These are phyloP conservation scores for Malurus splendens DNA, from an alignment of 2,797 vertebrate genomes.

Conservation along the genomic window DNA sequence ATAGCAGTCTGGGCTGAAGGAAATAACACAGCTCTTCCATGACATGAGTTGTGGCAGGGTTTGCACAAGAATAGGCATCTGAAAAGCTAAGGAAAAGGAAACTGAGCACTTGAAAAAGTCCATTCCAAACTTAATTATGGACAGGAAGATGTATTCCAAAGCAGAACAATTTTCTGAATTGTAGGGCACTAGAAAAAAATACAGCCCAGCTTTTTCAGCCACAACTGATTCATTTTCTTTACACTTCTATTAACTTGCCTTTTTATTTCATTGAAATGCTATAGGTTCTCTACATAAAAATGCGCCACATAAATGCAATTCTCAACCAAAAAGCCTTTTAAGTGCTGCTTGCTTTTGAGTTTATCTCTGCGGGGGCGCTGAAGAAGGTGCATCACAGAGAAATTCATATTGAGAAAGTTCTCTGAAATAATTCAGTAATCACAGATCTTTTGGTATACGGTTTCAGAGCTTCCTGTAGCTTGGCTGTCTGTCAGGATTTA, in stretches of 20 bases:
- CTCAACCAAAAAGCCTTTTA: background rate
- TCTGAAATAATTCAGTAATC: background rate
- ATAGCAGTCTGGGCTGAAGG: background rate
- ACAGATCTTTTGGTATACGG: background rate
- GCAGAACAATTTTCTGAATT: background rate
- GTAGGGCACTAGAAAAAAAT: background rate
- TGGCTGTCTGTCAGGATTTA: background rate
- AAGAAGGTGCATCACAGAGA: background rate
- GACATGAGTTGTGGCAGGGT: background rate
- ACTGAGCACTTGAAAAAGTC: background rate
- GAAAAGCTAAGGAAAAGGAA: background rate
- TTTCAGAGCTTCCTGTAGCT: background rate
- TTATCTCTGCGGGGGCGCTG: background rate
- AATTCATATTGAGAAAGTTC: background rate
- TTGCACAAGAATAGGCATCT: background rate
- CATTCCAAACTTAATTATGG: background rate
- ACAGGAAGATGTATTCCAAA: background rate
- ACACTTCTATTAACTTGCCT: background rate
- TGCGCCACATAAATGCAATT: background rate
- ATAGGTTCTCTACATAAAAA: background rate
- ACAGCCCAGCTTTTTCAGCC: background rate
- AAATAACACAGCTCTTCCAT: background rate
- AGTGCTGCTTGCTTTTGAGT: background rate
- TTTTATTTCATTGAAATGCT: constrained; percentile 3
- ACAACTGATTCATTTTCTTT: background rate